Evolutionary conservation across 2,888 invertebrate species (phyloP).

Genomic region (Fragum fragum): DNA sequence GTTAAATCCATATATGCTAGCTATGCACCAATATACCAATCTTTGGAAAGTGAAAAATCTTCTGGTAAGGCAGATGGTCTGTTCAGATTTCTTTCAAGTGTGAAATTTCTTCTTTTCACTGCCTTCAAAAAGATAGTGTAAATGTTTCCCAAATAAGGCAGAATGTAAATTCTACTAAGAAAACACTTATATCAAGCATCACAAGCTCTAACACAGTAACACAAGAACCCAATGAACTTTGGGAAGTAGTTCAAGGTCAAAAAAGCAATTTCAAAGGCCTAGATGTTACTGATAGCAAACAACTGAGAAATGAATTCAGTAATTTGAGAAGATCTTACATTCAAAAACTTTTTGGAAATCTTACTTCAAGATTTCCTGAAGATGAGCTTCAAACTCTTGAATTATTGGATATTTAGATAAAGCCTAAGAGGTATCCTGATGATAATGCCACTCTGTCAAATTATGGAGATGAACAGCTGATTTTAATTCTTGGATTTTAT

Average conservation of each 20-base stretch:
- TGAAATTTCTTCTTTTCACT: conserved; percentile 30
- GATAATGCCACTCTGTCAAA: conserved; percentile 10
- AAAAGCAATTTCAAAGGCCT: conserved; percentile 5
- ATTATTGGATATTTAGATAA: conserved; percentile 30
- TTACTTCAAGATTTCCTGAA: conserved; percentile 39
- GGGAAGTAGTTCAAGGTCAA: too few species aligned
- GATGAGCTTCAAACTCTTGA: conserved; percentile 35
- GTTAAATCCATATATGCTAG: conserved; percentile 42
- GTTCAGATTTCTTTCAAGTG: conserved; percentile 29
- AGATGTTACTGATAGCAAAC: conserved; percentile 34
- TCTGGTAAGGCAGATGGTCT: conserved; percentile 48
- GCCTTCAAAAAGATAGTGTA: conserved; percentile 51
- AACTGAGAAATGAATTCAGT: conserved; percentile 36
- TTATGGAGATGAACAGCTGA: conserved; percentile 35
- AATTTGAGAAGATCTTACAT: conserved; percentile 34
- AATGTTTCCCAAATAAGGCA: conserved; percentile 51
- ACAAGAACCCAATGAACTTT: too few species aligned
- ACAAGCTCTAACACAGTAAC: conserved; percentile 23
- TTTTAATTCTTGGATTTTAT: conserved; percentile 27
- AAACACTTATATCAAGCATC: conserved; percentile 43
- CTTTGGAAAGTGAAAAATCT: conserved; percentile 34
- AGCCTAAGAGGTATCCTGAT: too few species aligned
- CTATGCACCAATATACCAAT: conserved; percentile 19
- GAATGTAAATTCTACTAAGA: conserved; percentile 39
- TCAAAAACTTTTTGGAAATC: conserved; percentile 31